Conservation (phyloP, 2,797 vertebrate genomes). For the Chelon auratus region DNA sequence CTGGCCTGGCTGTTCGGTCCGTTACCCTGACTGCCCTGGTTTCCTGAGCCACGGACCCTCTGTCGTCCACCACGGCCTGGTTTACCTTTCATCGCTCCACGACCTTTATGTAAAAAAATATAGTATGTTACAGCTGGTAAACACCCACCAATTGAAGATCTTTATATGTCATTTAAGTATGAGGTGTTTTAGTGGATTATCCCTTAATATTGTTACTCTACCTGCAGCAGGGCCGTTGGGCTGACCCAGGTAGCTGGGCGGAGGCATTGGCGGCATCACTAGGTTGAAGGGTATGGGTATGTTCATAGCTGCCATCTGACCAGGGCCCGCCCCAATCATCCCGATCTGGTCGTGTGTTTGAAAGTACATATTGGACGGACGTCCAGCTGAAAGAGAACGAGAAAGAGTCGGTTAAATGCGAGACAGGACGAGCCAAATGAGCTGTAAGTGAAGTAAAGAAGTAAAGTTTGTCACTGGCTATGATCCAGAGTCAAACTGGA, state of each 20-base stretch:
- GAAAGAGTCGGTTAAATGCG: background rate
- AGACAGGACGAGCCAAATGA: background rate
- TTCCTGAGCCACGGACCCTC: conserved; percentile 90
- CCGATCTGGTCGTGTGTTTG: conserved; percentile 99
- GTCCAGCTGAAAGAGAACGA: conserved; percentile 78
- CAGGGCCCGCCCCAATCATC: conserved; percentile 95
- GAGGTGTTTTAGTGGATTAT: background rate
- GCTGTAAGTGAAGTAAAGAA: background rate
- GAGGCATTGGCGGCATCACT: conserved; percentile 98
- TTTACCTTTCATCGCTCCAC: conserved; percentile 94
- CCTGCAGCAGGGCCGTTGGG: conserved; percentile 94
- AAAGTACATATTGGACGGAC: conserved; percentile 98
- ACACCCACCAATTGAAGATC: too few relatives aligned
- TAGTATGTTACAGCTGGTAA: too few relatives aligned
- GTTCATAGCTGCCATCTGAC: conserved; percentile 96
- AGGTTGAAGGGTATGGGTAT: conserved; percentile 98
- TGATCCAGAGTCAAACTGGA: background rate
- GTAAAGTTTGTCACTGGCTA: background rate
- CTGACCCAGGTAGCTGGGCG: conserved; percentile 93
- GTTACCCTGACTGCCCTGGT: conserved; percentile 90
- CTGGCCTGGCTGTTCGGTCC: conserved; percentile 94
- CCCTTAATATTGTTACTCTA: conserved; percentile 54
- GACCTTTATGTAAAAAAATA: conserved; percentile 80
- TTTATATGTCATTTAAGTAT: too few relatives aligned
- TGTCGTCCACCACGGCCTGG: conserved; percentile 92